Evolutionary conservation across 2,888 invertebrate species (phyloP).

Genomic region (Stenodema calcarata): DNA sequence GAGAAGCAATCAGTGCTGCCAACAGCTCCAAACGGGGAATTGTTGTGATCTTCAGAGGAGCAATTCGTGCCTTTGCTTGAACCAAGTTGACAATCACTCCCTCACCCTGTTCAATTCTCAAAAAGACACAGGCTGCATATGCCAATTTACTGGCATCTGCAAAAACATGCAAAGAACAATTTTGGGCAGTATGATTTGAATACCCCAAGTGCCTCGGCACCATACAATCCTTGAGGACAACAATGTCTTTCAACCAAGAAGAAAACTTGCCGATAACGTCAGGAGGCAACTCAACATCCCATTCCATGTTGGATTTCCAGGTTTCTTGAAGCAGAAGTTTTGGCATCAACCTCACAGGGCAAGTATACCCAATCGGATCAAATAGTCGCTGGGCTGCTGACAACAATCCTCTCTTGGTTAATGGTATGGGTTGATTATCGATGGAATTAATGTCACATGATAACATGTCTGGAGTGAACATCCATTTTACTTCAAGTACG

Average conservation of each 20-base stretch:
- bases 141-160: slow-evolving; percentile 37
- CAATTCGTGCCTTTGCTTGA: neutral
- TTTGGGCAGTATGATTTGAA: no score
- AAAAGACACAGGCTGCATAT: slow-evolving; percentile 43
- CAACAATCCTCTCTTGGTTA: slow-evolving; percentile 1
- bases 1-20: no score
- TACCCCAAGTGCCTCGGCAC: neutral
- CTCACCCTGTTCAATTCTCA: slow-evolving; percentile 1
- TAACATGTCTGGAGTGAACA: neutral
- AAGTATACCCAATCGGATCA: slow-evolving; percentile 33
- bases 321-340: slow-evolving; percentile 36
- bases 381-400: slow-evolving; percentile 23
- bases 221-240: neutral
- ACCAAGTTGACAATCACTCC: neutral
- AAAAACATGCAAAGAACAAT: slow-evolving; percentile 34
- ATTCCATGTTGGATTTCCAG: no score
- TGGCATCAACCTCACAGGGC: slow-evolving; percentile 20
- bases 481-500: slow-evolving; percentile 38
- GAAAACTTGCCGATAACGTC: neutral
- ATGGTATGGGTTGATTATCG: neutral
- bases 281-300: slow-evolving; percentile 14
- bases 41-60: no score
- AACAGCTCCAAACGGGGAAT: slow-evolving; percentile 28
- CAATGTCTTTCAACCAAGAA: neutral
- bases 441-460: slow-evolving; percentile 5